Conservation (phyloP, 1,140 invertebrate species). For the Lepidurus apus region DNA sequence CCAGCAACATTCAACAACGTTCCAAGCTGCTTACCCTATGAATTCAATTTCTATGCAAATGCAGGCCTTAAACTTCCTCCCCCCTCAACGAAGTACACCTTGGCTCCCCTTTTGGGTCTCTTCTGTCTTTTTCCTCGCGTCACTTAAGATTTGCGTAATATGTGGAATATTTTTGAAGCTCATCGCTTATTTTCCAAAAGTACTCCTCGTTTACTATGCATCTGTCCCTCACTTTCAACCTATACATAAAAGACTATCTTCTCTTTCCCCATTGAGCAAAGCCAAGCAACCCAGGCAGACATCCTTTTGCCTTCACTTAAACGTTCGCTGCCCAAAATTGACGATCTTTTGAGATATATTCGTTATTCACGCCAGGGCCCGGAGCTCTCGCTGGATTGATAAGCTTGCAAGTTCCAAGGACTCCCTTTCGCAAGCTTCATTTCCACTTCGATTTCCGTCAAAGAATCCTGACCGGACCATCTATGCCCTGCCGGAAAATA, state of each 20-base stretch:
- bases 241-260: too few species aligned
- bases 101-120: neutral
- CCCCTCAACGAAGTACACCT: neutral
- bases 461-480: neutral
- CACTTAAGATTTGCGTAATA: neutral
- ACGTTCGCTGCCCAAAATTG: too few species aligned
- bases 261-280: too few species aligned
- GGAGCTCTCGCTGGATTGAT: too few species aligned
- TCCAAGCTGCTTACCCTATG: slow-evolving; percentile 9
- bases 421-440: neutral
- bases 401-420: too few species aligned
- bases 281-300: too few species aligned
- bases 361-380: too few species aligned
- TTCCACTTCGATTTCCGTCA: neutral
- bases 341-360: too few species aligned
- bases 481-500: neutral
- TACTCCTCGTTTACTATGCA: neutral
- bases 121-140: neutral
- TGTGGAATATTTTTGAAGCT: neutral
- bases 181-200: neutral
- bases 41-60: slow-evolving; percentile 22
- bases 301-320: too few species aligned
- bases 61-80: neutral
- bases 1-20: neutral
- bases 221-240: neutral